Evolutionary conservation across 2,797 vertebrate genomes (phyloP), one percentile per base, ranked within the genome.

Genomic region (Graptemys geographica): DNA sequence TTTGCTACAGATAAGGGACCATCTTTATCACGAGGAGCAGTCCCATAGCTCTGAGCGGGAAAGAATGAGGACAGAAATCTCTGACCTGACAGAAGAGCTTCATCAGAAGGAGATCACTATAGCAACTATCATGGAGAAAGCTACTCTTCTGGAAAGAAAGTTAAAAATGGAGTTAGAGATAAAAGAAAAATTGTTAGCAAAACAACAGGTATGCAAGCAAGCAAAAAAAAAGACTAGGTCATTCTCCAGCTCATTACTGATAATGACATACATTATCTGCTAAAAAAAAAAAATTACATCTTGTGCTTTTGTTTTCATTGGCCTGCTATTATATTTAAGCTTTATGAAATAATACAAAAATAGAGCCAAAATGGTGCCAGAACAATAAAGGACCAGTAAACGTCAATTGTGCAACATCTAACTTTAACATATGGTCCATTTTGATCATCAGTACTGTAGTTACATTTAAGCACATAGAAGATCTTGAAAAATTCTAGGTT

Each of bases 91-190:
- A 76, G 96, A 98, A 92, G 97, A 98, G 96, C 98, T 98, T 92
- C 98, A 98, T 96, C 97, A 98, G 97, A 98, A 98, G 96, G 98
- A 98, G 90, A 97, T 98, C 96, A 98, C 98, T 96, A 98, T 98
- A 98, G 98, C 98, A 98, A 98, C 98, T 96, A 97, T 98, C 97
- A 96, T 96, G 97, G 97, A 98, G 95, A 98, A 98, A 96, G 98
- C 98, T 74, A 94, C 97, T 96, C 96, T 98, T 93, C 97, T 98
- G 97, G 98, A 98, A 96, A 98, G 94, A 90, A 97, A 97, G 97
- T 96, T 98, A 97, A 98, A 98, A 98, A 98, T 92, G 92, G 98
- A 98, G 90, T 86, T 98, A 91, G 97, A 98, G 95, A 97, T 98
- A 96, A 98, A 98, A 96, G 98, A 98, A 88, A 98, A 97, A 94